Percentiles rank a stretch among this genome's conserved stretches.
phyloP scores from a whole-genome alignment of 2,113 vertebrate genomes.

The Brevimyrus niger region DNA sequence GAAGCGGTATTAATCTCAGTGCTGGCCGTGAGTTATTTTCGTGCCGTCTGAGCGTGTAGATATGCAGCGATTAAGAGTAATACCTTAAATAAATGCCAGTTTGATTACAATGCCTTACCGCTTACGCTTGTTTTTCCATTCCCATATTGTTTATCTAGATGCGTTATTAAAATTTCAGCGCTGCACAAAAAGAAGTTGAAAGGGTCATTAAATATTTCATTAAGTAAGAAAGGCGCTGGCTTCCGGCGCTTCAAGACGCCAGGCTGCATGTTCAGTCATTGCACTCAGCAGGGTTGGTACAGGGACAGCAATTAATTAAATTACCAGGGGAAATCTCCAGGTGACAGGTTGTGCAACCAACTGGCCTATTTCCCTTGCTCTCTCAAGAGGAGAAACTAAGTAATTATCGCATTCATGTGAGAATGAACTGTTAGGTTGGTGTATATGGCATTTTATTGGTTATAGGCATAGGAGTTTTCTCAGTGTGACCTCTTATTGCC shows the following conservation, averaged over 20 bases:
- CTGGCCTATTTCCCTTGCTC: not conserved
- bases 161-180: not conserved
- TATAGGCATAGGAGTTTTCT: conserved; percentile 48
- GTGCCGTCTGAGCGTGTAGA: not conserved
- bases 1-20: not conserved
- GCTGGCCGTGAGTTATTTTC: not conserved
- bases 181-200: not conserved
- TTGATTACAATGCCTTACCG: not conserved
- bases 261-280: not conserved
- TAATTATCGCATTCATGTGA: not conserved
- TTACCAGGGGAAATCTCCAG: not conserved
- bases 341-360: not conserved
- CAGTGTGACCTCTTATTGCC: conserved; percentile 17
- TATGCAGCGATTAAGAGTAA: not conserved
- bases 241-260: not conserved
- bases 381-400: not conserved
- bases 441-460: not conserved
- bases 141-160: not conserved
- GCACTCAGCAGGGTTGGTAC: not conserved
- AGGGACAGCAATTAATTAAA: conserved; percentile 14
- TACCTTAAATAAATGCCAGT: not conserved
- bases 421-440: not conserved
- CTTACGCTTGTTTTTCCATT: not conserved
- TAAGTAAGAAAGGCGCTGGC: not conserved
- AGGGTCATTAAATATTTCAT: not conserved